Conservation (phyloP, 2,888 invertebrate genomes). For the Drosophila glabriapex region DNA sequence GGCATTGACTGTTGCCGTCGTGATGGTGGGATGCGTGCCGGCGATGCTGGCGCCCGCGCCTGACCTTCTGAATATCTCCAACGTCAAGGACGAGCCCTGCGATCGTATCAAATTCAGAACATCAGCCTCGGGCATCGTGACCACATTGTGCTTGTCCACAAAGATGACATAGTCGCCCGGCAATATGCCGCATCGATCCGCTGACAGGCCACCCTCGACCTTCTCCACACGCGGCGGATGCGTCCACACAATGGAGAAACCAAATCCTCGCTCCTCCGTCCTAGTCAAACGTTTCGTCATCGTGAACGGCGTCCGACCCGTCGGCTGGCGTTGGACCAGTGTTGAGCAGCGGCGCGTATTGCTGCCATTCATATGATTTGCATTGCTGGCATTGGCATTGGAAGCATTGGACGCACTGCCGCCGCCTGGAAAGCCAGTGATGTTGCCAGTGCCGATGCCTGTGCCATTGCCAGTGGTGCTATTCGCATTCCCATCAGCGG, state of each 20-base stretch:
- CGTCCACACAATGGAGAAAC: constrained; percentile 96
- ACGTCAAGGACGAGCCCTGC: constrained; percentile 89
- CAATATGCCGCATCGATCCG: constrained; percentile 92
- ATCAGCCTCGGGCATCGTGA: constrained; percentile 92
- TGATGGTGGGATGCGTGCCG: constrained; percentile 32
- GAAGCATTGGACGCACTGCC: constrained; percentile 28
- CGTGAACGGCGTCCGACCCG: constrained; percentile 93
- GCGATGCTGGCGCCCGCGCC: constrained; percentile 74
- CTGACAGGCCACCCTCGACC: constrained; percentile 92
- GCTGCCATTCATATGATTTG: constrained; percentile 86
- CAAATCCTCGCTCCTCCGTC: constrained; percentile 89
- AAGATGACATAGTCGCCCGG: constrained; percentile 96
- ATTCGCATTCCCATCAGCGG: constrained; percentile 86
- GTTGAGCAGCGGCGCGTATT: constrained; percentile 55
- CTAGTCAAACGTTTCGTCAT: constrained; percentile 89
- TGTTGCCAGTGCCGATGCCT: neutral
- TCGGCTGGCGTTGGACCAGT: constrained; percentile 68
- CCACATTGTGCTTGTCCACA: constrained; percentile 94
- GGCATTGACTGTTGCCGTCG: constrained; percentile 28
- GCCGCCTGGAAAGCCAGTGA: neutral
- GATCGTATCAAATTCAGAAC: constrained; percentile 88
- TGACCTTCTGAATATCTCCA: constrained; percentile 89
- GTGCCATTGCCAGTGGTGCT: constrained; percentile 42
- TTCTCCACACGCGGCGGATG: constrained; percentile 94
- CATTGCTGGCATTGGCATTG: constrained; percentile 82